These are phyloP conservation scores for Dioctria rufipes DNA, from an alignment of 2,888 invertebrate genomes.

Conservation along the genomic window DNA sequence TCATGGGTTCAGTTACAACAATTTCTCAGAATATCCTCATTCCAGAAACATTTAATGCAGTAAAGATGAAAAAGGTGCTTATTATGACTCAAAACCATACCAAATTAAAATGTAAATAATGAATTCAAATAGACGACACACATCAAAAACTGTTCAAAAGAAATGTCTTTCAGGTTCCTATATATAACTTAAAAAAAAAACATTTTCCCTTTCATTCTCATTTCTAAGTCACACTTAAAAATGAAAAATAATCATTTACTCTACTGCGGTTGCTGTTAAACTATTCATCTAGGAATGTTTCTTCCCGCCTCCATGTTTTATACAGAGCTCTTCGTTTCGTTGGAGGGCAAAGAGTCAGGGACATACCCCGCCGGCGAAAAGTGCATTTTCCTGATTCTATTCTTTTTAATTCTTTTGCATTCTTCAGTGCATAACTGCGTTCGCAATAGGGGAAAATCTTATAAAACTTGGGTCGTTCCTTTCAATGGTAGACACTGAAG, in stretches of 20 bases:
- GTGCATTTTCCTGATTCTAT: slow-evolving; percentile 38
- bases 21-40: too few species aligned
- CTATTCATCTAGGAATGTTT: slow-evolving; percentile 20
- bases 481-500: slow-evolving; percentile 19
- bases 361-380: slow-evolving; percentile 11
- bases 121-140: too few species aligned
- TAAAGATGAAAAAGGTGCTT: too few species aligned
- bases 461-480: not conserved
- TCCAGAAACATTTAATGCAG: too few species aligned
- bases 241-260: slow-evolving; percentile 20
- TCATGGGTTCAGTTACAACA: too few species aligned
- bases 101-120: too few species aligned
- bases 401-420: slow-evolving; percentile 41
- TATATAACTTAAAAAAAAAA: too few species aligned
- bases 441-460: slow-evolving; percentile 19
- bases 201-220: too few species aligned
- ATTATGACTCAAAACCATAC: too few species aligned
- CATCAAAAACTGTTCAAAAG: too few species aligned
- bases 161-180: too few species aligned
- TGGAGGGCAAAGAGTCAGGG: slow-evolving; percentile 4
- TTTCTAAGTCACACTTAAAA: slow-evolving; percentile 14
- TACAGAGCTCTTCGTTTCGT: not conserved
- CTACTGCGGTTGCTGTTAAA: slow-evolving; percentile 33
- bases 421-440: slow-evolving; percentile 26
- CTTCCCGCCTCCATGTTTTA: too few species aligned